Evolutionary conservation across 2,113 vertebrate genomes (phyloP), one percentile per base, ranked within the genome.

Genomic region (Grantiella picta): DNA sequence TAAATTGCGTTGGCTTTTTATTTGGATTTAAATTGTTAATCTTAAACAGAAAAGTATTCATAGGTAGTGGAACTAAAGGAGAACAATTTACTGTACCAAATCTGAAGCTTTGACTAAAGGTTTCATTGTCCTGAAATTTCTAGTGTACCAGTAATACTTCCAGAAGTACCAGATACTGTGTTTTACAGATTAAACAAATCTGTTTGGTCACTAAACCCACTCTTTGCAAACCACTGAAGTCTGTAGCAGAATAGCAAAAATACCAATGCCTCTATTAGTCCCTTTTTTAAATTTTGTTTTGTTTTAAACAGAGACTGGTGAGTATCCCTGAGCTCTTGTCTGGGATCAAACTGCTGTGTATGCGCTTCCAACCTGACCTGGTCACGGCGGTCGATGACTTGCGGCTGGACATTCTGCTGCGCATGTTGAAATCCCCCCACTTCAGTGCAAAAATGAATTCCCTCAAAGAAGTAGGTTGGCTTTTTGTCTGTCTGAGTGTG

Each of bases 401-500:
- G 44, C 97, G 99, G 25, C 97, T 99, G 85, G 99, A 99, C 97
- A 99, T 99, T 11, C 98, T 99, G 31, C 96, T 99, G 50, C 98
- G 99, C 73, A 99, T 99, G 99, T 97, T 99, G 82, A 99, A 99
- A 94, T 99, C 99, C 4, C 99, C 99, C 35, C 99, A 99, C 94
- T 99, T 99, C 96, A 99, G 99, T 88, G 99, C 99, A 94, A 99
- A 99, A 95, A 99, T 99, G 99, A 99, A 99, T 92, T 99, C 99
- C 40, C 99, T 99, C 89, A 99, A 99, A 98, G 99, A 99, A 97
- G 99, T 99, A 97, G 92, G 98, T 91, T 94, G 68, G 59, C 81
- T 69, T 60, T 71, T 18, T 47, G 21, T 24, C 35, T 22, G 28
- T 5, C 19, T 63, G 13, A 29, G 8, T 23, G 15, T 11, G 12